A percentile compares a stretch with the other conserved stretches of the same genome.
These are phyloP conservation scores for Ibycter americanus DNA, from an alignment of 2,797 vertebrate species.

Conservation along the genomic window DNA sequence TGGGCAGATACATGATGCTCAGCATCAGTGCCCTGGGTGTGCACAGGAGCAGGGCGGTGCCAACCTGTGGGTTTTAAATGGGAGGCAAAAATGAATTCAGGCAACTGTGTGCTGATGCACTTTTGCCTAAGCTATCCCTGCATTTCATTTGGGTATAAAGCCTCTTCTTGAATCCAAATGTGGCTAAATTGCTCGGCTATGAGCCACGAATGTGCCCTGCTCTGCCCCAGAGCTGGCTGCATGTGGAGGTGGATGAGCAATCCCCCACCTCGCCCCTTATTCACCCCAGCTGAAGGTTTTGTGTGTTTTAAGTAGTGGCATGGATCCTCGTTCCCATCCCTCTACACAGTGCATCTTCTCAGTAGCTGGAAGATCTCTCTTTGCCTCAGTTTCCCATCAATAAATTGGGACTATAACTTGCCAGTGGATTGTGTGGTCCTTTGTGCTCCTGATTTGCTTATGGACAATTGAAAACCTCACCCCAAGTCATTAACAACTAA, in stretches of 20 bases:
- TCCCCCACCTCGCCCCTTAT: not conserved
- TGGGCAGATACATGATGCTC: rapidly evolving
- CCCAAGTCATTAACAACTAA: no score
- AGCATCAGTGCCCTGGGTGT: rapidly evolving
- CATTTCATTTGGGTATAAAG: rapidly evolving
- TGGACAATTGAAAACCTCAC: not conserved
- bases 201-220: rapidly evolving
- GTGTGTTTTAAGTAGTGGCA: rapidly evolving
- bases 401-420: not conserved
- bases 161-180: rapidly evolving
- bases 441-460: not conserved
- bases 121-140: not conserved
- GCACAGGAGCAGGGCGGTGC: rapidly evolving
- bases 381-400: not conserved
- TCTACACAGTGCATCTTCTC: rapidly evolving
- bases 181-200: rapidly evolving
- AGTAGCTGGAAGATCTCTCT: not conserved
- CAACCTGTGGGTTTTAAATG: not conserved
- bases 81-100: not conserved
- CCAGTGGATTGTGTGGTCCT: not conserved
- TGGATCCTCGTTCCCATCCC: not conserved
- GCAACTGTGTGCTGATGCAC: not conserved
- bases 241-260: not conserved
- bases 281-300: rapidly evolving
- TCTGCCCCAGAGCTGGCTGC: not conserved